Conservation (phyloP, 2,888 invertebrate genomes). For the Norana najaformis region DNA sequence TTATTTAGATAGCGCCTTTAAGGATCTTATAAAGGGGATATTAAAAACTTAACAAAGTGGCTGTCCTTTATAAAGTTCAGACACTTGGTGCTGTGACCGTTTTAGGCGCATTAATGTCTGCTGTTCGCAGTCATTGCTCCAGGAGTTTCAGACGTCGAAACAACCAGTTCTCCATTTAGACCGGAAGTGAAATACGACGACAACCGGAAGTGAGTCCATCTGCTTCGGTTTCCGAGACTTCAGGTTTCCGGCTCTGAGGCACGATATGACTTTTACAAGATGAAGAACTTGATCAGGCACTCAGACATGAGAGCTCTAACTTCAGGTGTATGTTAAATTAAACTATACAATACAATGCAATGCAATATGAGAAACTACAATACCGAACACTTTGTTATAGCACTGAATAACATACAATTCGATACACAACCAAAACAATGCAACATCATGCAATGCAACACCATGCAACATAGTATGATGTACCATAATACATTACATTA, state of each 20-base stretch:
- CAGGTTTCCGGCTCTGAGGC: not conserved
- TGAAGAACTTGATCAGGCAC: not conserved
- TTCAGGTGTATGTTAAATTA: not conserved
- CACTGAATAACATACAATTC: too few species aligned
- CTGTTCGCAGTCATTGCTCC: not conserved
- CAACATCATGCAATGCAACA: too few species aligned
- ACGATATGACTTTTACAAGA: not conserved
- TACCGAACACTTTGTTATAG: too few species aligned
- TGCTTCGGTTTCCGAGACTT: not conserved
- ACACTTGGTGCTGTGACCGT: not conserved
- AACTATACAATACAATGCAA: not conserved
- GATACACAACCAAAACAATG: too few species aligned
- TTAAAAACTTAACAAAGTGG: too few species aligned
- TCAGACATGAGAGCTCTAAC: too few species aligned
- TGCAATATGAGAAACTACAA: not conserved
- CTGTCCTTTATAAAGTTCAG: not conserved
- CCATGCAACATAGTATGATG: too few species aligned
- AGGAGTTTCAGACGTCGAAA: not conserved
- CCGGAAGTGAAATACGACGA: not conserved
- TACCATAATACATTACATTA: too few species aligned
- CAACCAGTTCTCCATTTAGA: not conserved
- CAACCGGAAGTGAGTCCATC: not conserved
- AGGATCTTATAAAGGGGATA: too few species aligned
- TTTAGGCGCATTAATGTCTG: not conserved
- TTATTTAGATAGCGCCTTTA: too few species aligned